Base-by-base conservation (phyloP, 2,797 vertebrate species). In the Prunella strophiata region DNA sequence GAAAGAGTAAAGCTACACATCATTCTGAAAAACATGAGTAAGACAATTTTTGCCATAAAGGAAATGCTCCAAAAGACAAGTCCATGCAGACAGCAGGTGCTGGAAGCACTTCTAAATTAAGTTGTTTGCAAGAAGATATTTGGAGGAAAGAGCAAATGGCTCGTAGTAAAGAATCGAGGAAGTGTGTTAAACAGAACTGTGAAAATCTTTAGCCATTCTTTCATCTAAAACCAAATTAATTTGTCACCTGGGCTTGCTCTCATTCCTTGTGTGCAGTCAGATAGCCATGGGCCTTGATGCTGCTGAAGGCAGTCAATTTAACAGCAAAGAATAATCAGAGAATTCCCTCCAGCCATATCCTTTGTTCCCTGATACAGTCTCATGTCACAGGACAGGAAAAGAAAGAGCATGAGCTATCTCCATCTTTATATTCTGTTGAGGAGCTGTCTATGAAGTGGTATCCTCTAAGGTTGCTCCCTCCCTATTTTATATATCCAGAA, bases 61-160 rank as follows among this genome's bases (percentile, higher is more conserved):
- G n/a, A 88, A 85, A 66, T 42, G 20, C 29, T 85, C 40, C 66
- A 51, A 92, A 93, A 47, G 43, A 52, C 80, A 93, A 93, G 78
- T 16, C 23, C 10, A 62, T 5, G 9, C 51, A 90, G 43, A 57
- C 7, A 58, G 21, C 45, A 72, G 25, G 34, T 38, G 25, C 63
- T 90, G 58, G 27, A 86, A 78, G 25, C 47, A 30, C 68, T 88
- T 90, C n/a, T 72, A 85, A 91, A 85, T 82, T 11, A 85, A 93
- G 29, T 45, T 66, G 25, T 87, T 91, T 73, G 19, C 58, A 82
- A 62, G 23, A 83, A 83, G 25, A 8, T 91, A 58, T 66, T 75
- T 88, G 70, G 55, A 86, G 22, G 38, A 91, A 91, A 47, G 70
- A 63, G 38, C 21, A 89, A 91, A 50, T 65, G 32, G 9, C 45